These are phyloP conservation scores for Eubasilissa splendida DNA, from an alignment of 2,888 invertebrate genomes.

Conservation along the genomic window DNA sequence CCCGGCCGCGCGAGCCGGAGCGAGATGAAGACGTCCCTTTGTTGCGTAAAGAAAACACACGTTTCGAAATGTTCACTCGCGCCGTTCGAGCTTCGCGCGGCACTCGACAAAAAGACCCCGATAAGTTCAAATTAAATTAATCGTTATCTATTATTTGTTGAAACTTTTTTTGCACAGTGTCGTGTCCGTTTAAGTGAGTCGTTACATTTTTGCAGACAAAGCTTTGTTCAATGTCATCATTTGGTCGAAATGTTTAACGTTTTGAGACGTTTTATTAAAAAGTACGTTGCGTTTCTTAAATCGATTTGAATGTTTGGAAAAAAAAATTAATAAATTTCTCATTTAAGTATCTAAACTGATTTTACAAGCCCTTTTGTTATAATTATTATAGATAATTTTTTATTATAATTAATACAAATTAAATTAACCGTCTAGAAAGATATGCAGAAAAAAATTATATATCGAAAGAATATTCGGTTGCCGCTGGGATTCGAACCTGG, in stretches of 20 bases:
- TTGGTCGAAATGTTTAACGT: constrained; percentile 10
- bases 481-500: too few relatives aligned
- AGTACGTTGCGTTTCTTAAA: background rate
- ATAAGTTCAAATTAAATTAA: background rate
- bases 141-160: background rate
- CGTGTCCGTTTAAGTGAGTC: background rate
- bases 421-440: too few relatives aligned
- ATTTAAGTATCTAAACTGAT: too few relatives aligned
- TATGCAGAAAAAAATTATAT: too few relatives aligned
- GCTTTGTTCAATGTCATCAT: constrained; percentile 14
- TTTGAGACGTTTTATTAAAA: constrained; percentile 8
- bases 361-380: too few relatives aligned
- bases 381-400: too few relatives aligned
- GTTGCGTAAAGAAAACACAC: background rate
- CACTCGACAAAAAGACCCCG: background rate
- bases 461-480: too few relatives aligned
- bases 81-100: background rate
- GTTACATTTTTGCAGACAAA: constrained; percentile 12
- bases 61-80: background rate
- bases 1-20: background rate
- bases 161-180: background rate
- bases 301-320: too few relatives aligned
- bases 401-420: too few relatives aligned
- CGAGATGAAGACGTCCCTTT: background rate
- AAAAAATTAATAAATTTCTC: too few relatives aligned